Conservation (phyloP, 2,797 vertebrate species). For the Sebastes variabilis region DNA sequence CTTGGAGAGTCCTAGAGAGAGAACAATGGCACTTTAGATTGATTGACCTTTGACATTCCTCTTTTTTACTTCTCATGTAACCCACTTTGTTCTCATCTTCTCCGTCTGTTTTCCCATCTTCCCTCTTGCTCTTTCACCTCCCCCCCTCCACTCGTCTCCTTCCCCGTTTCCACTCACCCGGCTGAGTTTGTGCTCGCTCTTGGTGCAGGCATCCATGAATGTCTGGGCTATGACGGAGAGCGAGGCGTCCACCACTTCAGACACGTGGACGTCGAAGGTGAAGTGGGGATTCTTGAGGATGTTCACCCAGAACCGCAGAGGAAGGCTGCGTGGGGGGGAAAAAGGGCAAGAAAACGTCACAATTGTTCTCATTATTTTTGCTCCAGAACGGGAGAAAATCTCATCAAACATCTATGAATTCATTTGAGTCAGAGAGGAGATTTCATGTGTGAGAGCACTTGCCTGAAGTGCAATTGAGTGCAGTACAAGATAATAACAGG, state of each 20-base stretch:
- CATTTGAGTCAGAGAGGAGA: conserved; percentile 30
- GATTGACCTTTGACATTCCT: conserved; percentile 7
- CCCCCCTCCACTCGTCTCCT: background rate
- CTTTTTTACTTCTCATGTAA: conserved; percentile 9
- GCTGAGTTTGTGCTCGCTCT: conserved; percentile 99
- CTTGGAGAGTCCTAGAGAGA: conserved; percentile 94
- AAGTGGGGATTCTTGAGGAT: conserved; percentile 99
- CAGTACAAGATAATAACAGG: conserved; percentile 53
- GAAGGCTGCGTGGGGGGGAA: conserved; percentile 83
- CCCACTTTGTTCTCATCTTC: conserved; percentile 9
- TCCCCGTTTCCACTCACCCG: conserved; percentile 83
- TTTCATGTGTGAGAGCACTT: conserved; percentile 50
- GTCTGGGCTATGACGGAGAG: conserved; percentile 99
- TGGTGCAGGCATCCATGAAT: conserved; percentile 99
- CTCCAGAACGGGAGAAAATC: conserved; percentile 5
- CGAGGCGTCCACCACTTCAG: conserved; percentile 96
- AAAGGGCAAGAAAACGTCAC: background rate
- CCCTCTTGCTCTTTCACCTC: background rate
- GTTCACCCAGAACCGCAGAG: conserved; percentile 98
- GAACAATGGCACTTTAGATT: conserved; percentile 23
- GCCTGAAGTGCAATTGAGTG: conserved; percentile 53
- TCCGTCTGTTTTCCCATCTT: conserved; percentile 1
- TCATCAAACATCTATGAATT: conserved; percentile 34
- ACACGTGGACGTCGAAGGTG: conserved; percentile 96
- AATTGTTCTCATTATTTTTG: conserved; percentile 20